Percentiles rank a stretch among this genome's conserved stretches.
phyloP scores from a whole-genome alignment of 2,797 vertebrate species.

The Argentina silus region DNA sequence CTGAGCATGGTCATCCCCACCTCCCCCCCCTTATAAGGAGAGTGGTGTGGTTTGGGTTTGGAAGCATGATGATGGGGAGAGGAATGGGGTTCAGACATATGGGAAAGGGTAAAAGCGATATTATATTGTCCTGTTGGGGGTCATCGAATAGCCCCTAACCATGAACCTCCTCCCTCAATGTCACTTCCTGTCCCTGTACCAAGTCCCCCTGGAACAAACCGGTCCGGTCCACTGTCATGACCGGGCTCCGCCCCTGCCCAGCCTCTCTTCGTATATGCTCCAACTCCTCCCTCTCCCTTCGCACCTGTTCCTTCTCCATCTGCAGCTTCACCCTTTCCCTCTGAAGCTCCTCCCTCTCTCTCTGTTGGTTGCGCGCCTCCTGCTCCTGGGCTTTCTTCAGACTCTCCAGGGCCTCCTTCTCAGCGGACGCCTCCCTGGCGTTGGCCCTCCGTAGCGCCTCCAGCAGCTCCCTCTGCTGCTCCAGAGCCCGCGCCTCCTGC shows the following conservation, averaged over 20 bases:
- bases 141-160: constrained; percentile 39
- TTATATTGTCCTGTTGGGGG: constrained; percentile 28
- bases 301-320: constrained; percentile 61
- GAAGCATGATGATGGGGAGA: constrained; percentile 35
- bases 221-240: constrained; percentile 10
- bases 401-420: constrained; percentile 64
- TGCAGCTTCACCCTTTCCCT: constrained; percentile 57
- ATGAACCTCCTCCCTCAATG: constrained; percentile 35
- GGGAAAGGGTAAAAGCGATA: background rate
- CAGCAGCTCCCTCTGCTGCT: constrained; percentile 74
- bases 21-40: background rate
- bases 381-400: constrained; percentile 71
- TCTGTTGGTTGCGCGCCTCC: constrained; percentile 63
- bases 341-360: constrained; percentile 66
- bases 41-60: constrained; percentile 13
- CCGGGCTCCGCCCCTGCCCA: constrained; percentile 31
- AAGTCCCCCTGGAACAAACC: constrained; percentile 22
- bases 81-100: background rate
- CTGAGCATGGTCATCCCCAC: too few relatives aligned
- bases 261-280: constrained; percentile 31
- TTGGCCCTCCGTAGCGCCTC: constrained; percentile 61
- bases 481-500: constrained; percentile 73
- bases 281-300: constrained; percentile 54
- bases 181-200: constrained; percentile 48
- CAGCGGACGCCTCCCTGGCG: constrained; percentile 67